These are phyloP conservation scores for human (Homo sapiens) DNA, from an alignment of 2,113 vertebrate species.

Conservation along the genomic window DNA sequence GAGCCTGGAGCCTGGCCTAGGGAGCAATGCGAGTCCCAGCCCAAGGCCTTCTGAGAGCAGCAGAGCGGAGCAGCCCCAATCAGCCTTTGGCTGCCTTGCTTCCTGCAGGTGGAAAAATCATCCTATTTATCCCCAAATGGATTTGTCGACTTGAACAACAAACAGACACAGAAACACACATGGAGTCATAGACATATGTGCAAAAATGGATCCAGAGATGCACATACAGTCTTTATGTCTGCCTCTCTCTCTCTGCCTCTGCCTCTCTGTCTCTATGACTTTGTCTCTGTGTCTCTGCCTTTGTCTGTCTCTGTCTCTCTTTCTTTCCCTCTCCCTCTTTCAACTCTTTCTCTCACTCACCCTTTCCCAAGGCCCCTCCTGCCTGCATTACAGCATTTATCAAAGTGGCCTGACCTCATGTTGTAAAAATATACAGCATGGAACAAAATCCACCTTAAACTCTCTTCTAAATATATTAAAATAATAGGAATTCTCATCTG, in stretches of 20 bases:
- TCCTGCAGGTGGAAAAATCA: conserved; percentile 79
- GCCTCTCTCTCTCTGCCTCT: not conserved
- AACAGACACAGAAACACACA: conserved; percentile 65
- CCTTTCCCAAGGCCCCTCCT: conserved; percentile 62
- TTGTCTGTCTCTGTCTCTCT: not conserved
- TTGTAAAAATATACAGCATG: conserved; percentile 66
- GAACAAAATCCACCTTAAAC: conserved; percentile 63
- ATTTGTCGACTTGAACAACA: conserved; percentile 76
- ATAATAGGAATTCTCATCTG: conserved; percentile 52
- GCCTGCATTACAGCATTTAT: conserved; percentile 55
- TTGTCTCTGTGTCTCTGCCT: not conserved
- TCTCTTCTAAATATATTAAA: conserved; percentile 66
- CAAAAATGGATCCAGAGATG: conserved; percentile 14
- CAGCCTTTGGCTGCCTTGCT: conserved; percentile 71
- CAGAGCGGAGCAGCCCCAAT: conserved; percentile 55
- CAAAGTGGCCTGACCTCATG: conserved; percentile 69
- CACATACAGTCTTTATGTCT: not conserved
- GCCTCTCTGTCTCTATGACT: not conserved
- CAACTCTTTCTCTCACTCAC: conserved; percentile 15
- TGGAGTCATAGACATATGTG: conserved; percentile 30
- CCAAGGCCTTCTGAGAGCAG: conserved; percentile 62
- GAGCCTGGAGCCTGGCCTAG: conserved; percentile 33
- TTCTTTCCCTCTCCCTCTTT: not conserved
- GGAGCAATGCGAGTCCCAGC: conserved; percentile 55
- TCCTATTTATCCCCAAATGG: conserved; percentile 75